Percentiles rank a stretch among this genome's conserved stretches.
Conservation (phyloP, 2,888 invertebrate genomes). For the Laspeyria flexula region DNA sequence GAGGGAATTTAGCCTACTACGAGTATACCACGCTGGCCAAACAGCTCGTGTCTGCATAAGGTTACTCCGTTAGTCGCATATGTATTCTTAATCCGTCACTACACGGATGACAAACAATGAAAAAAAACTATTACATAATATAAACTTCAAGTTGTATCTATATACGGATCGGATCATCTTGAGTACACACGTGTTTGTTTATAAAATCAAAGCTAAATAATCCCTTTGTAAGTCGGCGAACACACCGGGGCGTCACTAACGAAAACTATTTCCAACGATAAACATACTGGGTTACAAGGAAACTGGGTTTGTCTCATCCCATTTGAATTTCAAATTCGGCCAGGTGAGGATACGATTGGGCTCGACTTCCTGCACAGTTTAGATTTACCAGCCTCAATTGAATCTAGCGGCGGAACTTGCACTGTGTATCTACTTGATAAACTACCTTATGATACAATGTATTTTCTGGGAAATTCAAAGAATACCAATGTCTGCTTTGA, state of each 20-base stretch:
- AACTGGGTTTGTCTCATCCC: constrained; percentile 69
- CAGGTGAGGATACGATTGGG: constrained; percentile 79
- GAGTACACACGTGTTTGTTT: constrained; percentile 30
- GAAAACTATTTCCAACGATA: constrained; percentile 60
- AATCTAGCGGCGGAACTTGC: constrained; percentile 66
- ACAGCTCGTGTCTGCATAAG: too few relatives aligned
- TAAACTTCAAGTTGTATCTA: constrained; percentile 1
- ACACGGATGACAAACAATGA: too few relatives aligned
- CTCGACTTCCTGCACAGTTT: constrained; percentile 76
- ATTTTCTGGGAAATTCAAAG: constrained; percentile 1
- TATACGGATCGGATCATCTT: constrained; percentile 22
- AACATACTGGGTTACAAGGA: constrained; percentile 68
- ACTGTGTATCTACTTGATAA: constrained; percentile 58
- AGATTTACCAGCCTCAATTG: constrained; percentile 77
- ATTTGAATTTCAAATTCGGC: constrained; percentile 81
- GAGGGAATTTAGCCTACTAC: too few relatives aligned
- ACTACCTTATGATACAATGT: constrained; percentile 42
- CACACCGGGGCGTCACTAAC: constrained; percentile 26
- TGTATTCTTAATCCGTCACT: too few relatives aligned
- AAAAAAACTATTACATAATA: not conserved
- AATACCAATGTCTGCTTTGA: not conserved
- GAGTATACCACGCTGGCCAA: too few relatives aligned
- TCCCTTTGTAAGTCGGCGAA: constrained; percentile 33
- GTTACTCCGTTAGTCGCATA: too few relatives aligned
- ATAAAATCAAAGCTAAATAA: constrained; percentile 40